Percentiles rank a stretch among this genome's conserved stretches.
phyloP scores from a whole-genome alignment of 1,140 invertebrate genomes.

The Aphidius gifuensis region DNA sequence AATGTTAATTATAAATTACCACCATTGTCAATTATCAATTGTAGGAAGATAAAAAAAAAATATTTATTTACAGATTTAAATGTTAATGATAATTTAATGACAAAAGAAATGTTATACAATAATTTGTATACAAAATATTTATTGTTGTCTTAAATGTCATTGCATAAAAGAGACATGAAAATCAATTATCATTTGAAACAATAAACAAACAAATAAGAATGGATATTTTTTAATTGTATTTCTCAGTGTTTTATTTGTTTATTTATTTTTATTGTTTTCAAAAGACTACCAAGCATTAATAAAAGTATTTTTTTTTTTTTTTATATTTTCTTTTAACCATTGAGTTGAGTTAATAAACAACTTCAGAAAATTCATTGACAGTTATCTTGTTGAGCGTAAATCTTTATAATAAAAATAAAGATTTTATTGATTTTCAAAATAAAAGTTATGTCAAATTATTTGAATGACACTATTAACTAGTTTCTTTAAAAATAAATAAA shows the following conservation, averaged over 20 bases:
- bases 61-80: not conserved
- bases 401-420: too few relatives aligned
- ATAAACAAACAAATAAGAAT: conserved; percentile 27
- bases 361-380: too few relatives aligned
- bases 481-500: too few relatives aligned
- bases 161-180: not conserved
- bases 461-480: too few relatives aligned
- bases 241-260: conserved; percentile 28
- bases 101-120: not conserved
- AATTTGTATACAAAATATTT: not conserved
- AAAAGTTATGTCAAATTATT: too few relatives aligned
- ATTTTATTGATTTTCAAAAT: too few relatives aligned
- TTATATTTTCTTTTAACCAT: conserved; percentile 12
- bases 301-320: conserved; percentile 24
- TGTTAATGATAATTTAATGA: not conserved
- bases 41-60: too few relatives aligned
- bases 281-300: conserved; percentile 22
- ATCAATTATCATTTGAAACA: not conserved
- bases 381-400: too few relatives aligned
- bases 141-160: not conserved
- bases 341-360: too few relatives aligned
- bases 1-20: too few relatives aligned
- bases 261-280: not conserved
- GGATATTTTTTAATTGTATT: conserved; percentile 38
- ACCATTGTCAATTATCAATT: too few relatives aligned